Conservation (phyloP, 92 coral and sea anemone species). For the Palythoa grandis region DNA sequence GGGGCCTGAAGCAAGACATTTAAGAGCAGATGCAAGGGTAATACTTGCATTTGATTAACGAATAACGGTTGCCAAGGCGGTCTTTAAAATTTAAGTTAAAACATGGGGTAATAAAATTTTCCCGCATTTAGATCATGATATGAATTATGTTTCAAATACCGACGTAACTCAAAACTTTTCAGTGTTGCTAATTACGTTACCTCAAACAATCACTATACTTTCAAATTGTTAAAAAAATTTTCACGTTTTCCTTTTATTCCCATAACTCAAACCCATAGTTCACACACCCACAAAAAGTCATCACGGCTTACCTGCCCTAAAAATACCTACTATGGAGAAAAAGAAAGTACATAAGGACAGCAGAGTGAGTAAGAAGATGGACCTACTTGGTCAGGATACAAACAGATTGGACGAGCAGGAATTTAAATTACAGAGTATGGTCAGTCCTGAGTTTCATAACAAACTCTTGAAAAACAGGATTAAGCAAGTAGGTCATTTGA, state of each 20-base stretch:
- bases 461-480: constrained; percentile 10
- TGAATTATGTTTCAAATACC: too few species aligned
- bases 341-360: not conserved
- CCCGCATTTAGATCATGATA: too few species aligned
- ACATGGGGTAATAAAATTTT: too few species aligned
- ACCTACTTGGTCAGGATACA: constrained; percentile 82
- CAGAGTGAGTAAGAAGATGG: constrained; percentile 66
- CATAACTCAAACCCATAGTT: not conserved
- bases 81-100: too few species aligned
- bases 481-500: constrained; percentile 1
- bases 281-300: not conserved
- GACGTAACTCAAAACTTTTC: too few species aligned
- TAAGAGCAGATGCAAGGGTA: too few species aligned
- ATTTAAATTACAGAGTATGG: constrained; percentile 76
- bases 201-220: too few species aligned
- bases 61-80: too few species aligned
- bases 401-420: constrained; percentile 72
- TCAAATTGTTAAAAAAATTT: too few species aligned
- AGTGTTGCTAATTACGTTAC: too few species aligned
- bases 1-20: too few species aligned
- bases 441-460: constrained; percentile 78
- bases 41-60: too few species aligned
- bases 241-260: not conserved
- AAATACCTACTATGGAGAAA: not conserved
- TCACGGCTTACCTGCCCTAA: not conserved